These are phyloP conservation scores for Terrapene triunguis DNA, from an alignment of 2,113 vertebrate species.

Conservation along the genomic window DNA sequence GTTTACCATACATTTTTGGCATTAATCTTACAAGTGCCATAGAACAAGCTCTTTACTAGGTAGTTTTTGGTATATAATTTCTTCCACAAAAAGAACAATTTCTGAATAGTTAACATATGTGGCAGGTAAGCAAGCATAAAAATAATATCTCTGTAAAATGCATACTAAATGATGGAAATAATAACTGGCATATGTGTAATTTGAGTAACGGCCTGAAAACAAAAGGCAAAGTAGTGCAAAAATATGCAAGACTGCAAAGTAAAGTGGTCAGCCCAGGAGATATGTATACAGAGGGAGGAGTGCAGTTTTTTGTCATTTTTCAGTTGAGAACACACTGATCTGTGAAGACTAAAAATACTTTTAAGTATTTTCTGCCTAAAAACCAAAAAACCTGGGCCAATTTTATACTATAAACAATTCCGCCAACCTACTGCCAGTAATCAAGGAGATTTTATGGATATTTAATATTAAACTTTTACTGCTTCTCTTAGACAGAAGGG, in stretches of 20 bases:
- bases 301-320: neutral
- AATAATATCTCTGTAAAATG: conserved; percentile 76
- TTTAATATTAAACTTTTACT: neutral
- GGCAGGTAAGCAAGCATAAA: conserved; percentile 76
- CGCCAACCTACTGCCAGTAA: neutral
- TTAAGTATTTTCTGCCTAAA: conserved; percentile 32
- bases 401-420: neutral
- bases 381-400: neutral
- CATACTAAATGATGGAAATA: conserved; percentile 80
- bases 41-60: conserved; percentile 60
- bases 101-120: conserved; percentile 69
- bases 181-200: conserved; percentile 73
- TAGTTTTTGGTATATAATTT: conserved; percentile 71
- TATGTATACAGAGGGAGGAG: neutral
- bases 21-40: conserved; percentile 71
- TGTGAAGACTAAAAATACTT: neutral
- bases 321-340: conserved; percentile 2
- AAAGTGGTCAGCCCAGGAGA: conserved; percentile 7
- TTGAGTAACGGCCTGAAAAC: conserved; percentile 74
- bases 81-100: conserved; percentile 68
- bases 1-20: conserved; percentile 63
- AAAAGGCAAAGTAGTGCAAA: conserved; percentile 48
- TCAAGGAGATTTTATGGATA: neutral
- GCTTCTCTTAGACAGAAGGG: neutral
- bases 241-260: conserved; percentile 32